Base-by-base conservation (phyloP, 2,797 vertebrate genomes). In the Chlorospingus semifuscus region DNA sequence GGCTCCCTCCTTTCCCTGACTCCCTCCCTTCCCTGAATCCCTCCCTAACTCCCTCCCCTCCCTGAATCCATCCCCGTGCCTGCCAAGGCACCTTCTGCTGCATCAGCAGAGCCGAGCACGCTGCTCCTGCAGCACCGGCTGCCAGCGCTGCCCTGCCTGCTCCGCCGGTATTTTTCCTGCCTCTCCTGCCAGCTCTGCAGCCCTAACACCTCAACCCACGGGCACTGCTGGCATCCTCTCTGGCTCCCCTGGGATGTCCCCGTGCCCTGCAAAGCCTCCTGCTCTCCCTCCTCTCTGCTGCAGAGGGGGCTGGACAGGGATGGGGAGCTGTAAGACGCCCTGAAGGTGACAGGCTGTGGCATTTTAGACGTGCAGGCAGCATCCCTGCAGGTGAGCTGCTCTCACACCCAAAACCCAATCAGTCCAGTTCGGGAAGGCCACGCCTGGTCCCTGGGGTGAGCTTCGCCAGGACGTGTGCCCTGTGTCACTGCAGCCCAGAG, bases 101-200 rank as follows among this genome's bases (percentile, higher is more conserved):
- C 78, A 42, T 96, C 95, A 96, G 93, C 95, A 95, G 66, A 39
- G 15, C 71, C 69, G 50, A 0, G 46, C 83, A 8, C 7, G 2
- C 27, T 50, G 49, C 83, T 96, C 96, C 92, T 0, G 42, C 86
- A 79, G 93, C 22, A 4, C 83, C 12, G 12, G 78, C 89, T 84
- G 86, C 90, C 93, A 59, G 89, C 6, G 2, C 71, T 80, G 75
- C 91, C 90, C 68, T 46, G 68, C 72, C 75, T 0, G 8, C 81
- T 71, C 75, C 29, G 41, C 87, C 82, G 56, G 76, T 57, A 57
- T 77, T 83, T 87, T 87, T 94, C 71, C 87, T 92, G 68, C 21
- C 19, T 80, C 34, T 34, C 13, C 17, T 75, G 41, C 82, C 94
- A 92, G 84, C 42, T 53, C 89, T 93, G 93, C 94, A 91, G 94